These are phyloP conservation scores for Eueremaeus valkanovi DNA, from an alignment of 2,888 invertebrate species.

Conservation along the genomic window DNA sequence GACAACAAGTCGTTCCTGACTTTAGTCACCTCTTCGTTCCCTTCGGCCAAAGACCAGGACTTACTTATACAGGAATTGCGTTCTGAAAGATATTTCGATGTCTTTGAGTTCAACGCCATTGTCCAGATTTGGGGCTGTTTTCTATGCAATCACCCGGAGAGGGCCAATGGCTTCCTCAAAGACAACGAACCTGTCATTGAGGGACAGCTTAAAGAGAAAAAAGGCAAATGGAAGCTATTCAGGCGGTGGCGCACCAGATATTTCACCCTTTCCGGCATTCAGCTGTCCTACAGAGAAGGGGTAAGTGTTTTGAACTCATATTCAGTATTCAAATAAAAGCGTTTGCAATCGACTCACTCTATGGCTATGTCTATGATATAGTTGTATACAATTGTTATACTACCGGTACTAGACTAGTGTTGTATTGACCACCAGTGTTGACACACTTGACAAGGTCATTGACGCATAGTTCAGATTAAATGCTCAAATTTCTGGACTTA, in stretches of 20 bases:
- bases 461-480: no score
- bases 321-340: no score
- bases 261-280: constrained; percentile 87
- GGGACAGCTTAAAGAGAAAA: constrained; percentile 85
- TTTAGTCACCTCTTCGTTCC: constrained; percentile 89
- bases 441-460: no score
- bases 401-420: no score
- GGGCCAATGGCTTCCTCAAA: constrained; percentile 73
- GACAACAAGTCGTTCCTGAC: constrained; percentile 84
- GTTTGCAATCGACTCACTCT: no score
- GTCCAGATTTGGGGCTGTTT: constrained; percentile 79
- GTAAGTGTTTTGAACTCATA: no score
- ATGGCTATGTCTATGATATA: no score
- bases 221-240: constrained; percentile 85
- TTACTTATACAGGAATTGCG: constrained; percentile 77
- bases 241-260: constrained; percentile 87
- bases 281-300: constrained; percentile 69
- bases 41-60: constrained; percentile 68
- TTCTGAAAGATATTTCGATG: constrained; percentile 82
- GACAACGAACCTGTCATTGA: constrained; percentile 77
- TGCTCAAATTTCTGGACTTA: no score
- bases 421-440: no score
- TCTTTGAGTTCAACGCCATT: constrained; percentile 71
- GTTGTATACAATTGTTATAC: no score
- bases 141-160: constrained; percentile 85